These are phyloP conservation scores for Tanytarsus gracilentus DNA, from an alignment of 2,888 invertebrate species.

Conservation along the genomic window DNA sequence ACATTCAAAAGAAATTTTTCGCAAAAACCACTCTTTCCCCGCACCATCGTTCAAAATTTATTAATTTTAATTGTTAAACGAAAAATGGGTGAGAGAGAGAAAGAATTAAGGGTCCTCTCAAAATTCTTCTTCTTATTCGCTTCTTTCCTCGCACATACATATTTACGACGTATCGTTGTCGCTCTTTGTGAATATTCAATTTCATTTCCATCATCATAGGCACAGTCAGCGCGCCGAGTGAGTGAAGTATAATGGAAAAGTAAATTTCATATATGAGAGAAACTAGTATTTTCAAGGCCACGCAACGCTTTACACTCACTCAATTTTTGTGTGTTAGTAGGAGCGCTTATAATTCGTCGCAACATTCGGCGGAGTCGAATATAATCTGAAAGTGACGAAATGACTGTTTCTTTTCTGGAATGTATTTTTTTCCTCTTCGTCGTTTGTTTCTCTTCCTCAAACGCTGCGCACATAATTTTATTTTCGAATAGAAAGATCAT, in stretches of 20 bases:
- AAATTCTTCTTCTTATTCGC: too few relatives aligned
- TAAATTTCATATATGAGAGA: conserved; percentile 20
- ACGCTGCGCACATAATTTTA: background rate
- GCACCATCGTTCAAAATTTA: too few relatives aligned
- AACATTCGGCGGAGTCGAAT: conserved; percentile 5
- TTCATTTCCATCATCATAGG: background rate
- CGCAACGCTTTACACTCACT: conserved; percentile 1
- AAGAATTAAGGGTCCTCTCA: conserved; percentile 5
- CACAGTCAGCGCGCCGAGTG: background rate
- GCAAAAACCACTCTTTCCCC: conserved; percentile 13
- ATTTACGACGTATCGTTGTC: too few relatives aligned
- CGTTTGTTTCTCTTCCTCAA: background rate
- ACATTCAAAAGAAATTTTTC: background rate
- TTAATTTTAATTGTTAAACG: conserved; percentile 3
- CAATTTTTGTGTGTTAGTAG: conserved; percentile 26
- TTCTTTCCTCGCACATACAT: too few relatives aligned
- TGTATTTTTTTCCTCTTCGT: background rate
- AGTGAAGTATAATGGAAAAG: conserved; percentile 19
- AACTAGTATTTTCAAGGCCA: conserved; percentile 27
- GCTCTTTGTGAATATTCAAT: background rate
- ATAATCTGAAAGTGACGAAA: conserved; percentile 27
- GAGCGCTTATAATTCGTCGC: conserved; percentile 22
- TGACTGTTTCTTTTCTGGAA: conserved; percentile 4
- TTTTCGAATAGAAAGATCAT: background rate
- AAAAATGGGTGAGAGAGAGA: too few relatives aligned